Conservation (phyloP, 2,113 vertebrate species). For the Holacanthus passer region DNA sequence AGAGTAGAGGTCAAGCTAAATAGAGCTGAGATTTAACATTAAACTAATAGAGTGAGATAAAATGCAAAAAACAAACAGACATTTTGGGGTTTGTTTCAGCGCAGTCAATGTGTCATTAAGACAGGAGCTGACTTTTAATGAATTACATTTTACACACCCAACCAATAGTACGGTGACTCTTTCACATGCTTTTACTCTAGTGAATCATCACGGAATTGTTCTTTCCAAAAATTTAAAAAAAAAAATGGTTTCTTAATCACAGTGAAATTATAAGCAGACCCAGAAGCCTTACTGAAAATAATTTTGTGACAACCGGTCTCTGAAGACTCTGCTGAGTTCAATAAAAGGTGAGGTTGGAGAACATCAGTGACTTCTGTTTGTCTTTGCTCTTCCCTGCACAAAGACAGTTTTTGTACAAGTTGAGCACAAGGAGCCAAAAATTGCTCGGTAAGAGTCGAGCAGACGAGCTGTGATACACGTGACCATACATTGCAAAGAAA, state of each 20-base stretch:
- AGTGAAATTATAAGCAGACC: slow-evolving; percentile 33
- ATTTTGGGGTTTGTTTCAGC: too few relatives aligned
- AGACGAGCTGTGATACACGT: neutral
- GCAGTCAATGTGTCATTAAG: neutral
- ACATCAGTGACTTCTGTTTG: slow-evolving; percentile 30
- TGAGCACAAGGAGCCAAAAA: slow-evolving; percentile 6
- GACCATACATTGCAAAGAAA: neutral
- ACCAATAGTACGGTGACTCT: slow-evolving; percentile 3
- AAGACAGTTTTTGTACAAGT: slow-evolving; percentile 14
- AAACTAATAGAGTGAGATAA: too few relatives aligned
- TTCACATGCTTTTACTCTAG: slow-evolving; percentile 34
- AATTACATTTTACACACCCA: slow-evolving; percentile 19
- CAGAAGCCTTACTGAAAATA: slow-evolving; percentile 26
- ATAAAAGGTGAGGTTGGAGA: slow-evolving; percentile 46
- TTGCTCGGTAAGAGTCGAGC: neutral
- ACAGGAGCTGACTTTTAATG: slow-evolving; percentile 14
- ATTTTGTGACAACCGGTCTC: slow-evolving; percentile 51
- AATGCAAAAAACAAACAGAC: too few relatives aligned
- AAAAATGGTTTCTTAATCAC: slow-evolving; percentile 33
- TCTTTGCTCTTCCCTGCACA: slow-evolving; percentile 37
- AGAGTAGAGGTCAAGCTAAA: neutral
- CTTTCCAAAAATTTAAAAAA: too few relatives aligned
- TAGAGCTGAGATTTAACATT: neutral
- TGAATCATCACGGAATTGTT: slow-evolving; percentile 22
- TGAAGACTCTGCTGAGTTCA: slow-evolving; percentile 40